phyloP scores from a whole-genome alignment of 2,888 invertebrate species.

The Cheilosia scutellata region DNA sequence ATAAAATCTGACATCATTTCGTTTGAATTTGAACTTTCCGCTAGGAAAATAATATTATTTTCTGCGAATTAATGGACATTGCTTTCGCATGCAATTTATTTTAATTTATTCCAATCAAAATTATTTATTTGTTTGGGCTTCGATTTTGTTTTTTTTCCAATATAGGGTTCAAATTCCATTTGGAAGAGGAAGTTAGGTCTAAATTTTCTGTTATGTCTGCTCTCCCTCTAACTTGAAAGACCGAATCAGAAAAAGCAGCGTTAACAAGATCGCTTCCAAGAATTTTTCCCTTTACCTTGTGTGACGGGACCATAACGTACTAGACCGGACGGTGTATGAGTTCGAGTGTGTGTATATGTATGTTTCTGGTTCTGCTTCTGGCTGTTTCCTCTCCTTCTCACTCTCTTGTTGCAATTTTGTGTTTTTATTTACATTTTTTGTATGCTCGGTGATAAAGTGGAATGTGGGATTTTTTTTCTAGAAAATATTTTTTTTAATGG shows the following conservation, averaged over 20 bases:
- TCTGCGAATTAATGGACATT: neutral
- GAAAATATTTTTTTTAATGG: conserved; percentile 3
- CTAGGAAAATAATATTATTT: neutral
- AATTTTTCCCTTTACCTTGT: conserved; percentile 14
- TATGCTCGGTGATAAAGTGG: conserved; percentile 13
- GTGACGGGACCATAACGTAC: neutral
- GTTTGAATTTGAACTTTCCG: conserved; percentile 7
- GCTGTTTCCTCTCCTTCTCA: conserved; percentile 3
- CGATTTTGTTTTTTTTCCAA: neutral
- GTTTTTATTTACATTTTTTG: conserved; percentile 58
- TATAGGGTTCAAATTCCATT: conserved; percentile 45
- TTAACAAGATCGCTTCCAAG: conserved; percentile 38
- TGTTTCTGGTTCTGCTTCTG: neutral
- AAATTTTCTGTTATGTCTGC: neutral
- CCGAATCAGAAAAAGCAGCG: conserved; percentile 22
- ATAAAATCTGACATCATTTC: conserved; percentile 63
- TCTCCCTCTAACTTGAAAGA: conserved; percentile 1
- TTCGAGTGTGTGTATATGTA: neutral
- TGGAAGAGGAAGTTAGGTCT: neutral
- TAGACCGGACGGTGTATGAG: neutral
- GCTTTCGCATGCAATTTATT: conserved; percentile 26
- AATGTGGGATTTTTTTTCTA: conserved; percentile 46
- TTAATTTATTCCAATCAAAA: conserved; percentile 40
- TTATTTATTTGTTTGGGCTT: conserved; percentile 3
- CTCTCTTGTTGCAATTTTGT: conserved; percentile 38